Conservation (phyloP, 2,888 invertebrate species). For the Listrodromus nycthemerus region DNA sequence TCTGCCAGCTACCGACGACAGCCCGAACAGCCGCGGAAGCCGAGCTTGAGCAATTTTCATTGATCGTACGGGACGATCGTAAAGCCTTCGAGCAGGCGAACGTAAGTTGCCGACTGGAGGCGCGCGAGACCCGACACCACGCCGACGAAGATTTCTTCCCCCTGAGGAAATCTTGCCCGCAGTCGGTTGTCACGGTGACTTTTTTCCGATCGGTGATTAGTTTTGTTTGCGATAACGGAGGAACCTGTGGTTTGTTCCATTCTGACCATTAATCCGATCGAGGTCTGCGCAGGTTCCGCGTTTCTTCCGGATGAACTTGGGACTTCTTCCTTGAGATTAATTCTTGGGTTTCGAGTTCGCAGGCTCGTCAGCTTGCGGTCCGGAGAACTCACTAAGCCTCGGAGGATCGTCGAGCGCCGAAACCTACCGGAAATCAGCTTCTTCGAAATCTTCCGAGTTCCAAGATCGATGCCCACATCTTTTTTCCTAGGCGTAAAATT, state of each 20-base stretch:
- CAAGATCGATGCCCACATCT: neutral
- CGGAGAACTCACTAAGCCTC: too few species aligned
- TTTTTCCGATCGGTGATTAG: slow-evolving; percentile 14
- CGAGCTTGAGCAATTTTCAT: slow-evolving; percentile 75
- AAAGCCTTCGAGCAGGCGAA: slow-evolving; percentile 69
- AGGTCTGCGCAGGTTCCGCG: neutral
- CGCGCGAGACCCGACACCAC: slow-evolving; percentile 37
- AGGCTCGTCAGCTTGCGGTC: neutral
- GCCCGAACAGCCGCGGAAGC: slow-evolving; percentile 60
- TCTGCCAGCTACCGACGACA: slow-evolving; percentile 61
- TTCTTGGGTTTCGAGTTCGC: neutral
- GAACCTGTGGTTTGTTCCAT: neutral
- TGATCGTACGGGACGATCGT: slow-evolving; percentile 73
- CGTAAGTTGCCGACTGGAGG: slow-evolving; percentile 28
- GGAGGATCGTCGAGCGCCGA: neutral
- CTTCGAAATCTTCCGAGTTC: neutral
- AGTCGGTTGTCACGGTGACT: neutral
- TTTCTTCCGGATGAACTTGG: neutral
- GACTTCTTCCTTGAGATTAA: neutral
- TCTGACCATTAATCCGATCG: neutral
- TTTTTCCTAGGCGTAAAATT: neutral
- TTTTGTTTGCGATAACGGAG: neutral
- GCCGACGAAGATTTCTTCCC: slow-evolving; percentile 35
- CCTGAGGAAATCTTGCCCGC: neutral
- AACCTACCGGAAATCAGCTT: too few species aligned